Evolutionary conservation across 2,113 vertebrate species (phyloP).

Genomic region (Turnix velox): DNA sequence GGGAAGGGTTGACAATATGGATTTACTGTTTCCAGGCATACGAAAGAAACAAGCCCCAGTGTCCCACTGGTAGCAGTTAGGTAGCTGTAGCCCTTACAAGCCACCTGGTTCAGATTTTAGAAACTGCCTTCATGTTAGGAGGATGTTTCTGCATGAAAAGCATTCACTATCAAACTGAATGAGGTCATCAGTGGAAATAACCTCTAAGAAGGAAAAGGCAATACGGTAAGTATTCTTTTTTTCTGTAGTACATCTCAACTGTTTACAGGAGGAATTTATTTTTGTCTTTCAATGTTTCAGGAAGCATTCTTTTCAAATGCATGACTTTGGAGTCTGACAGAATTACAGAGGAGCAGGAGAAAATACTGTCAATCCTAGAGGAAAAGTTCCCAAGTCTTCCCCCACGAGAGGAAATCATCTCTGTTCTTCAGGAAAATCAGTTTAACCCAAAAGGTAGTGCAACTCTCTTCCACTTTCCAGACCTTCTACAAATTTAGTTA

Average conservation of each 20-base stretch:
- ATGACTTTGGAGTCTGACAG: constrained; percentile 72
- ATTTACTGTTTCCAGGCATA: neutral
- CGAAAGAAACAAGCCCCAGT: neutral
- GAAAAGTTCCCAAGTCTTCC: constrained; percentile 75
- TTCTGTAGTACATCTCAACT: neutral
- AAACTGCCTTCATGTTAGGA: neutral
- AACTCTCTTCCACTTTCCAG: neutral
- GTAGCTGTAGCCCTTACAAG: neutral
- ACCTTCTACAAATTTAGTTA: neutral
- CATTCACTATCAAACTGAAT: neutral
- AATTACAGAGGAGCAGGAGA: constrained; percentile 76
- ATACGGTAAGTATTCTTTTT: neutral
- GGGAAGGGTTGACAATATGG: neutral
- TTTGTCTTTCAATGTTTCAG: constrained; percentile 65
- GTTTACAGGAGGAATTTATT: neutral
- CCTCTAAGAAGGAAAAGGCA: neutral
- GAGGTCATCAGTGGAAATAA: neutral
- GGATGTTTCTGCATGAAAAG: neutral
- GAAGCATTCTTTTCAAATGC: constrained; percentile 81
- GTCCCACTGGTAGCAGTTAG: neutral
- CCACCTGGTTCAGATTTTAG: neutral
- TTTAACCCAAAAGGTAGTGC: constrained; percentile 65
- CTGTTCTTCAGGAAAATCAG: constrained; percentile 66
- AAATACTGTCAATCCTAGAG: constrained; percentile 77
- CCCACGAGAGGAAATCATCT: constrained; percentile 74